phyloP scores from a whole-genome alignment of 2,113 vertebrate species.

The Trichomycterus rosablanca region DNA sequence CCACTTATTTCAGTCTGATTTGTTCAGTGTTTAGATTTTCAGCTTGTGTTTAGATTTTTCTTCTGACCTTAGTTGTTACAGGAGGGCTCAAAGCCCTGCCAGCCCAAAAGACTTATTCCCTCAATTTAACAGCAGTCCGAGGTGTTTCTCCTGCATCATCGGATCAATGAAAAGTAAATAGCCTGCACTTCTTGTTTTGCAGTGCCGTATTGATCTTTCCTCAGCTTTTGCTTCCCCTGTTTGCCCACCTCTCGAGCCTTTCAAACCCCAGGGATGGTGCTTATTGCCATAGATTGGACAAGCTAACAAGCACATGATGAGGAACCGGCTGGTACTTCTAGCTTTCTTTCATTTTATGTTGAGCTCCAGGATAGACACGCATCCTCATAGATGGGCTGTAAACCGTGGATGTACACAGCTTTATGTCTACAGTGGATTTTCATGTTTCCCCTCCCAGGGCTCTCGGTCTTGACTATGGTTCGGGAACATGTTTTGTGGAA shows the following conservation, averaged over 20 bases:
- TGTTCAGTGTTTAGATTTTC: conserved; percentile 64
- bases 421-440: conserved; percentile 70
- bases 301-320: conserved; percentile 98
- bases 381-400: conserved; percentile 66
- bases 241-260: conserved; percentile 81
- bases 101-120: conserved; percentile 84
- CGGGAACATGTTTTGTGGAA: conserved; percentile 47
- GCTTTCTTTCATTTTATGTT: conserved; percentile 50
- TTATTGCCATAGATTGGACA: conserved; percentile 99
- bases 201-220: conserved; percentile 97
- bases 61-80: conserved; percentile 77
- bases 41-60: conserved; percentile 67
- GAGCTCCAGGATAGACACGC: conserved; percentile 51
- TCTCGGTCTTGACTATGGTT: conserved; percentile 31
- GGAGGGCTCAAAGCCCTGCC: conserved; percentile 48
- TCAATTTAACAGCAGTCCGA: conserved; percentile 96
- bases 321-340: conserved; percentile 75
- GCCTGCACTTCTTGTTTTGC: conserved; percentile 98
- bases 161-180: conserved; percentile 99
- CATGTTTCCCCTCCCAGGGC: conserved; percentile 47
- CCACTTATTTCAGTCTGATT: too few species aligned
- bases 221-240: conserved; percentile 88
- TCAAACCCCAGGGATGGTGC: conserved; percentile 91
- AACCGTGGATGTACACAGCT: conserved; percentile 75
- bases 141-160: conserved; percentile 99